Percentiles rank a stretch among this genome's conserved stretches.
phyloP scores from a whole-genome alignment of 2,113 vertebrate genomes.

The Cyanoliseus patagonus region DNA sequence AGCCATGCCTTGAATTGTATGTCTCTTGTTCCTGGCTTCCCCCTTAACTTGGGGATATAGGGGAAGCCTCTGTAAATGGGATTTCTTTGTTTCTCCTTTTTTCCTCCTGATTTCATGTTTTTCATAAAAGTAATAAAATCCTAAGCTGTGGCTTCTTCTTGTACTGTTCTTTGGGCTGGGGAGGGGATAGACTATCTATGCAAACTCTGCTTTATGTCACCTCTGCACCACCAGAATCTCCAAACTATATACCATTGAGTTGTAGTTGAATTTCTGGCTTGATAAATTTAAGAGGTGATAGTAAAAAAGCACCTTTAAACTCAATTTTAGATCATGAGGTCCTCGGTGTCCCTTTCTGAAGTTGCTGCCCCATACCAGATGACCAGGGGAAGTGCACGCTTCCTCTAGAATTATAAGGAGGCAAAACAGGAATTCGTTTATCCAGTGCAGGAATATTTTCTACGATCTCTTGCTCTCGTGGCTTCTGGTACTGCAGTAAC shows the following conservation, averaged over 20 bases:
- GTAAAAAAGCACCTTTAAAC: neutral
- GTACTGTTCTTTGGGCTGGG: neutral
- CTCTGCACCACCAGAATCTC: neutral
- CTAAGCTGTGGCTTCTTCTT: slow-evolving; percentile 18
- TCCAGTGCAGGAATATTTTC: neutral
- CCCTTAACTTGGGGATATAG: neutral
- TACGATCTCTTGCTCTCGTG: neutral
- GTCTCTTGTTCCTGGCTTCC: neutral
- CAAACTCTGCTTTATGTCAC: slow-evolving; percentile 29
- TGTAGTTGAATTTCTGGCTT: neutral
- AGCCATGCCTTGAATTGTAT: slow-evolving; percentile 8
- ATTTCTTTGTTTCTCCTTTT: neutral
- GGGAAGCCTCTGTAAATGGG: neutral
- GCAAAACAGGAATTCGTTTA: neutral
- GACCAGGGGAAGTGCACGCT: neutral
- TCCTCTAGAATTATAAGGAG: neutral
- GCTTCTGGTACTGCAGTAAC: neutral
- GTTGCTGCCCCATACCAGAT: neutral
- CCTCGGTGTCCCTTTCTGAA: neutral
- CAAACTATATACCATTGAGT: neutral
- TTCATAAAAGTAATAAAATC: neutral
- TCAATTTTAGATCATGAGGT: neutral
- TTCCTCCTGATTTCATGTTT: neutral
- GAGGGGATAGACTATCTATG: slow-evolving; percentile 37
- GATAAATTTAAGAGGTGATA: neutral